phyloP scores from a whole-genome alignment of 2,888 invertebrate species.

The Marronus borbonicus region DNA sequence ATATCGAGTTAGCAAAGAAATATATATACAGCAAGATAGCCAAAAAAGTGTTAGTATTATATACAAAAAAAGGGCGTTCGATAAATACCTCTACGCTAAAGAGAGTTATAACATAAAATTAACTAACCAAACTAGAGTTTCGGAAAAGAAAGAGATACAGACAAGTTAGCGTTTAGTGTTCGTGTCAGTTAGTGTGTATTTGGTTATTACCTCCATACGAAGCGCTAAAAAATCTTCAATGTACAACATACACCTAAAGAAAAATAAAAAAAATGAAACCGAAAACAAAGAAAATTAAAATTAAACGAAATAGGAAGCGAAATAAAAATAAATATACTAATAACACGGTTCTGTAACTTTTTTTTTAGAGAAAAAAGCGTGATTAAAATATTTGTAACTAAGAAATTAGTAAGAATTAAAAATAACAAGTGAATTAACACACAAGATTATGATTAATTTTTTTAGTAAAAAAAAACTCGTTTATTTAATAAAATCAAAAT shows the following conservation, averaged over 20 bases:
- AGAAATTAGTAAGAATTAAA: constrained; percentile 24
- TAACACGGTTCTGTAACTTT: background rate
- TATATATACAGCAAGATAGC: constrained; percentile 52
- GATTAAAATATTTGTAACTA: background rate
- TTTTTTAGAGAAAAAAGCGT: background rate
- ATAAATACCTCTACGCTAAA: constrained; percentile 45
- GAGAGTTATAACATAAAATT: constrained; percentile 1
- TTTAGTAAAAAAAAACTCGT: constrained; percentile 28
- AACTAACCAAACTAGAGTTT: constrained; percentile 43
- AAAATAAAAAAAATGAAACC: constrained; percentile 53
- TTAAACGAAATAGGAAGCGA: constrained; percentile 15
- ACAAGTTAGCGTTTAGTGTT: constrained; percentile 50
- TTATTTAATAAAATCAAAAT: constrained; percentile 26
- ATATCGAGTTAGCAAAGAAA: constrained; percentile 48
- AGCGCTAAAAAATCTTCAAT: constrained; percentile 53
- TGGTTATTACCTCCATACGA: constrained; percentile 55
- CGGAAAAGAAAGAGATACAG: constrained; percentile 40
- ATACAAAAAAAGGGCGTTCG: constrained; percentile 46
- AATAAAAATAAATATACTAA: constrained; percentile 21
- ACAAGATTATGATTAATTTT: constrained; percentile 21
- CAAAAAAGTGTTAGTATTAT: constrained; percentile 49
- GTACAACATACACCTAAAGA: constrained; percentile 56
- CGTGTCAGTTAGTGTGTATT: constrained; percentile 58
- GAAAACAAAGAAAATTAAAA: constrained; percentile 42
- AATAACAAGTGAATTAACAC: constrained; percentile 27